Conservation (phyloP, 2,113 vertebrate genomes). For the Trichomycterus rosablanca region DNA sequence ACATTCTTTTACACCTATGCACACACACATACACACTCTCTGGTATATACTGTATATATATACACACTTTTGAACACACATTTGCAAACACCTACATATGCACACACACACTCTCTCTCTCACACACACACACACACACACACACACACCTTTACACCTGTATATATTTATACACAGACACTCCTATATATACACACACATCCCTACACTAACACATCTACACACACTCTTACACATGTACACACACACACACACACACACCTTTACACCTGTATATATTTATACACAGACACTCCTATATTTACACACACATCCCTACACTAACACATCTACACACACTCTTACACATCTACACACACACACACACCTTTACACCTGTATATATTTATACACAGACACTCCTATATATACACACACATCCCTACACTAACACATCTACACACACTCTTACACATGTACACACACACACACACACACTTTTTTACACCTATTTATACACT, state of each 20-base stretch:
- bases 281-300: background rate
- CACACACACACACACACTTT: too few species aligned
- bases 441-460: too few species aligned
- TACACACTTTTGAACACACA: background rate
- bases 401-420: too few species aligned
- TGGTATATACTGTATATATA: background rate
- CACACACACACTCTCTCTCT: background rate
- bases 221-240: background rate
- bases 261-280: background rate
- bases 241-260: background rate
- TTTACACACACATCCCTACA: background rate
- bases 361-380: conserved; percentile 18
- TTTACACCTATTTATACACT: too few species aligned
- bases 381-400: too few species aligned
- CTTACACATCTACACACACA: background rate
- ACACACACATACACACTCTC: background rate
- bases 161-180: background rate
- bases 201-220: background rate
- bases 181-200: background rate
- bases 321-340: background rate
- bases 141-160: too few species aligned
- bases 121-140: conserved; percentile 5
- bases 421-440: too few species aligned
- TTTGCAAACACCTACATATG: background rate
- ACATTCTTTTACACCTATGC: background rate